Evolutionary conservation across 2,888 invertebrate genomes (phyloP).

Genomic region (Pseudococcus viburni): DNA sequence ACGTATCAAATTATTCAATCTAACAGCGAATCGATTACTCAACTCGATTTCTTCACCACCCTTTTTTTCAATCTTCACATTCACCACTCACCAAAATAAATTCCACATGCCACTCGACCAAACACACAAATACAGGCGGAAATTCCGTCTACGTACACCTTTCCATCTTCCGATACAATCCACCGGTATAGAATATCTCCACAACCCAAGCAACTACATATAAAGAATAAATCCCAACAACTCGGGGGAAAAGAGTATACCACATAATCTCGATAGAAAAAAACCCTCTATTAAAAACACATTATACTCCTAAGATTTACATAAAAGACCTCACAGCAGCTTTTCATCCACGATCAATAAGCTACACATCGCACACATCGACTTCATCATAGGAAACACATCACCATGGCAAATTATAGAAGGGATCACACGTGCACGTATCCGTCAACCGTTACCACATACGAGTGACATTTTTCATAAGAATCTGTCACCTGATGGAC

Average conservation of each 20-base stretch:
- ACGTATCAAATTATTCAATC: too few relatives aligned
- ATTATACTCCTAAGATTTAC: neutral
- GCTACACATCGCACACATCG: neutral
- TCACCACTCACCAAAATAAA: too few relatives aligned
- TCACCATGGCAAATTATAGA: too few relatives aligned
- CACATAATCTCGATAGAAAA: neutral
- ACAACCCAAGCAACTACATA: neutral
- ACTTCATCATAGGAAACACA: neutral
- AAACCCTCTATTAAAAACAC: conserved; percentile 10
- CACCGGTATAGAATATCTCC: neutral
- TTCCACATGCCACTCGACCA: too few relatives aligned
- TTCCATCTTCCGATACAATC: neutral
- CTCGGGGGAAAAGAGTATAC: neutral
- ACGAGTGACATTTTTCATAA: conserved; percentile 21
- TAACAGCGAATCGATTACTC: too few relatives aligned
- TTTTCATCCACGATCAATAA: neutral
- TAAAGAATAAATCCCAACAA: neutral
- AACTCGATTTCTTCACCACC: too few relatives aligned
- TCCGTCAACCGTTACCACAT: conserved; percentile 25
- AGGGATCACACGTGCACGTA: conserved; percentile 27
- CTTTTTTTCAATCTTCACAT: too few relatives aligned
- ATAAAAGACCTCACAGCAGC: conserved; percentile 8
- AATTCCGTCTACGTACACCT: too few relatives aligned
- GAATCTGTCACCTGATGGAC: conserved; percentile 44
- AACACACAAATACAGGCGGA: too few relatives aligned